Conservation (phyloP, 2,888 invertebrate species). For the Heteromurus nitidus region DNA sequence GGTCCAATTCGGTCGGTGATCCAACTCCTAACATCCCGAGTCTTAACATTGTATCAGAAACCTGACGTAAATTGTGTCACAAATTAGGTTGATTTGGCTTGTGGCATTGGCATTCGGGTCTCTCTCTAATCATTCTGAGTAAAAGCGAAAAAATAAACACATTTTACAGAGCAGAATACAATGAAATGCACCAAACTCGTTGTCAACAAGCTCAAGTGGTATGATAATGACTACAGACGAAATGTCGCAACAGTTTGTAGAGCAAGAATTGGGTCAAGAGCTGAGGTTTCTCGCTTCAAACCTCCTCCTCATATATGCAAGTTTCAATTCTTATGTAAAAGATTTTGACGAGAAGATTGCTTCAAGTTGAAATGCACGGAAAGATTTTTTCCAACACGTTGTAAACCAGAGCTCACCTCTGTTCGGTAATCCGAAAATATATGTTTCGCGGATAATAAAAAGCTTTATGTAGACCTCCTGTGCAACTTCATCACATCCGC, state of each 20-base stretch:
- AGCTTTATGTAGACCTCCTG: not conserved
- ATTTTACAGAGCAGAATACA: not conserved
- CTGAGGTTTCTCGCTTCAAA: too few species aligned
- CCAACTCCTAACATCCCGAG: not conserved
- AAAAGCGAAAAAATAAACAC: not conserved
- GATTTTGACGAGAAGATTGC: too few species aligned
- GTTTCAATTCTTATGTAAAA: too few species aligned
- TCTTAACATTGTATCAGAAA: not conserved
- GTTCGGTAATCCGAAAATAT: not conserved
- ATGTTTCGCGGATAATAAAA: not conserved
- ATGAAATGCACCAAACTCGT: not conserved
- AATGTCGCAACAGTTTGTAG: too few species aligned
- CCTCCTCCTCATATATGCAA: too few species aligned
- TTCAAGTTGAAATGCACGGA: too few species aligned
- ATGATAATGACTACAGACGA: not conserved
- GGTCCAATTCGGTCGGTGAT: not conserved
- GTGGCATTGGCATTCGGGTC: not conserved
- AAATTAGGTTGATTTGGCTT: conserved; percentile 35
- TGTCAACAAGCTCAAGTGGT: not conserved
- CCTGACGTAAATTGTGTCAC: conserved; percentile 10
- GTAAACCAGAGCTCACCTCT: not conserved
- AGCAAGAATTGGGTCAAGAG: too few species aligned
- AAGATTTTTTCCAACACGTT: too few species aligned
- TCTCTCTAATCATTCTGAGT: not conserved
- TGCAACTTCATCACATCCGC: not conserved